phyloP scores from a whole-genome alignment of 2,797 vertebrate genomes.

The Phrynocephalus forsythii region DNA sequence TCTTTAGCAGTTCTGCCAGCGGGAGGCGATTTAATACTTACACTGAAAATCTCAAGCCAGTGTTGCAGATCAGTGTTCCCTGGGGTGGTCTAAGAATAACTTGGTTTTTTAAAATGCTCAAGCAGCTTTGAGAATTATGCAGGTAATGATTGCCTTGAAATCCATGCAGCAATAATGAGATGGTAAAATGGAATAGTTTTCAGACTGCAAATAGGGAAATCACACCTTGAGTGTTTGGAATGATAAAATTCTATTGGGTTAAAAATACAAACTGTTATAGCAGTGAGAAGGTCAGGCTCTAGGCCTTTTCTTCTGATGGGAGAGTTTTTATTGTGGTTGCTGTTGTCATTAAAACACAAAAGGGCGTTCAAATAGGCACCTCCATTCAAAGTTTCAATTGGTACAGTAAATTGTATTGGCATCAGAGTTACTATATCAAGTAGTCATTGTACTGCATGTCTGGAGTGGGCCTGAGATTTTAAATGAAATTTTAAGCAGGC shows the following conservation, averaged over 20 bases:
- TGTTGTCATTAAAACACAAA: not conserved
- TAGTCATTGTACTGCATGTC: not conserved
- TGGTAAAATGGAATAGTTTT: not conserved
- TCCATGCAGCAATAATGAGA: not conserved
- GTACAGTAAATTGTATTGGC: not conserved
- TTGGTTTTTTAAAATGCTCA: not conserved
- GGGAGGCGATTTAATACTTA: not conserved
- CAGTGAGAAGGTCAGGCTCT: no score
- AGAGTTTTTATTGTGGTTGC: not conserved
- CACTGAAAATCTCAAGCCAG: not conserved
- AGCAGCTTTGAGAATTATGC: not conserved
- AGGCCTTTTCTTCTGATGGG: not conserved
- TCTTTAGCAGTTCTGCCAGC: no score
- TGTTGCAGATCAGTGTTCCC: not conserved
- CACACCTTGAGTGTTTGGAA: not conserved
- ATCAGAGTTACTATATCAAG: not conserved
- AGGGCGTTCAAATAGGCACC: not conserved
- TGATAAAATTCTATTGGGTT: not conserved
- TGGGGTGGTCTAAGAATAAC: not conserved
- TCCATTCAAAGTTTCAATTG: not conserved
- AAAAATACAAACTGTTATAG: not conserved
- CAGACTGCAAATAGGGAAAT: not conserved
- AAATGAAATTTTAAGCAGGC: not conserved
- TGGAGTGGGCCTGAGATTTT: no score
- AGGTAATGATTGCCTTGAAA: not conserved